Evolutionary conservation across 2,888 invertebrate genomes (phyloP).

Genomic region (Synanthedon tipuliformis): DNA sequence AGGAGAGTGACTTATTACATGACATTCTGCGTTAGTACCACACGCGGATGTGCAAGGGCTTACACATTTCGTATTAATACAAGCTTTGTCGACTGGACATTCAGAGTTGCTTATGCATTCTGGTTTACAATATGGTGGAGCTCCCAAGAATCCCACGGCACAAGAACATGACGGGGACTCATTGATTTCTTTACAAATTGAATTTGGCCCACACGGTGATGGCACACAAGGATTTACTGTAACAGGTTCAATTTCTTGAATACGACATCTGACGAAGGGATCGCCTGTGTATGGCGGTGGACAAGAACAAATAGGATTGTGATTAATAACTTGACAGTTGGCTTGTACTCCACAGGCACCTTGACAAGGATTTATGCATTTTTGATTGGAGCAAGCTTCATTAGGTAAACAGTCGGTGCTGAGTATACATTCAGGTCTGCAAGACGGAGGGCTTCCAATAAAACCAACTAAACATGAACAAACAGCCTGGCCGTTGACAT

Average conservation of each 20-base stretch:
- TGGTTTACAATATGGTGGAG: slow-evolving; percentile 82
- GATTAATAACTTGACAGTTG: slow-evolving; percentile 81
- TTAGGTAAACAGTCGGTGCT: slow-evolving; percentile 81
- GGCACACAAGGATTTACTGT: slow-evolving; percentile 77
- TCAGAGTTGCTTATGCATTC: slow-evolving; percentile 85
- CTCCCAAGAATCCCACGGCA: slow-evolving; percentile 73
- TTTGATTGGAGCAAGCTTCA: slow-evolving; percentile 81
- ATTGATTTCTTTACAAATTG: slow-evolving; percentile 76
- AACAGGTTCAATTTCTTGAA: slow-evolving; percentile 57
- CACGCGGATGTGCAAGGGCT: slow-evolving; percentile 81
- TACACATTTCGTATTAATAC: slow-evolving; percentile 80
- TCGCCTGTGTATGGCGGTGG: slow-evolving; percentile 76
- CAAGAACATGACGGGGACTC: slow-evolving; percentile 82
- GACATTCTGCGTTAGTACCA: slow-evolving; percentile 79
- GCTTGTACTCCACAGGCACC: slow-evolving; percentile 84
- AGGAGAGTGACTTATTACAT: slow-evolving; percentile 80
- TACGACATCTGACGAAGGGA: slow-evolving; percentile 78
- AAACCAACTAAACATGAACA: slow-evolving; percentile 79
- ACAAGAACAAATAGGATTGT: slow-evolving; percentile 84
- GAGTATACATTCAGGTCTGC: slow-evolving; percentile 80
- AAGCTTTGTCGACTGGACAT: slow-evolving; percentile 76
- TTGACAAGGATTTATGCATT: slow-evolving; percentile 84
- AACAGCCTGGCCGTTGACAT: slow-evolving; percentile 77
- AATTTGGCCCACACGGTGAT: slow-evolving; percentile 84
- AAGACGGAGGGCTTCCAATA: slow-evolving; percentile 81